Percentiles rank a stretch among this genome's conserved stretches.
These are phyloP conservation scores for Acanthopagrus latus DNA, from an alignment of 2,797 vertebrate genomes.

Conservation along the genomic window DNA sequence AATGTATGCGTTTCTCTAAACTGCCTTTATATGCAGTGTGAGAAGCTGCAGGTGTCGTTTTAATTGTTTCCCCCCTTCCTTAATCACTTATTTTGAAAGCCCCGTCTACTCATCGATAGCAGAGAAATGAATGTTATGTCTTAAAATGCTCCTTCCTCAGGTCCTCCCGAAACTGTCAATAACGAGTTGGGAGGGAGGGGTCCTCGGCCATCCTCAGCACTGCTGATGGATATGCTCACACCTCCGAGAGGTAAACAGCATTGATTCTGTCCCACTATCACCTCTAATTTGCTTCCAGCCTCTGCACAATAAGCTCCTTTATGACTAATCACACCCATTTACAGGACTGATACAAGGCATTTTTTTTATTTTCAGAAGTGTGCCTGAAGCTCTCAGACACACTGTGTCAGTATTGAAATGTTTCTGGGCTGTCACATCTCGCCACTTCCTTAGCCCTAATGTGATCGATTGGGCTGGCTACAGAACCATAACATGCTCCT, in stretches of 20 bases:
- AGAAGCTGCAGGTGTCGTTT: conserved; percentile 60
- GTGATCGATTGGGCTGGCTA: conserved; percentile 79
- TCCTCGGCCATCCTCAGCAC: conserved; percentile 79
- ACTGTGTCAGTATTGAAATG: conserved; percentile 84
- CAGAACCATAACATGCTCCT: conserved; percentile 76
- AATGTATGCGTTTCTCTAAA: conserved; percentile 49
- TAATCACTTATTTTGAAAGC: conserved; percentile 82
- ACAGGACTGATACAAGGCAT: conserved; percentile 79
- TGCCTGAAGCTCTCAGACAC: conserved; percentile 74
- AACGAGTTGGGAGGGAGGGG: conserved; percentile 77
- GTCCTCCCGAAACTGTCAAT: conserved; percentile 87
- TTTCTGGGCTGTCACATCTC: conserved; percentile 83
- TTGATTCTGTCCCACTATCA: conserved; percentile 88
- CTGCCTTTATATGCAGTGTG: conserved; percentile 51
- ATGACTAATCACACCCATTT: conserved; percentile 88
- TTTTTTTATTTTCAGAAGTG: conserved; percentile 75
- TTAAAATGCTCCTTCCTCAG: conserved; percentile 86
- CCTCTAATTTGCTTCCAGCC: conserved; percentile 86
- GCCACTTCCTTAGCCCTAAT: conserved; percentile 82
- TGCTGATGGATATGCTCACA: conserved; percentile 90
- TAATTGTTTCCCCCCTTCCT: conserved; percentile 73
- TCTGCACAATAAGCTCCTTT: conserved; percentile 84
- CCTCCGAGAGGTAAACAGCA: conserved; percentile 90
- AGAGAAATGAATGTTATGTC: conserved; percentile 82
- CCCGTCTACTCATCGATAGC: conserved; percentile 75